A percentile compares a stretch with the other conserved stretches of the same genome.
Conservation (phyloP, 2,888 invertebrate genomes). For the Lepidocyrtoides sp. region DNA sequence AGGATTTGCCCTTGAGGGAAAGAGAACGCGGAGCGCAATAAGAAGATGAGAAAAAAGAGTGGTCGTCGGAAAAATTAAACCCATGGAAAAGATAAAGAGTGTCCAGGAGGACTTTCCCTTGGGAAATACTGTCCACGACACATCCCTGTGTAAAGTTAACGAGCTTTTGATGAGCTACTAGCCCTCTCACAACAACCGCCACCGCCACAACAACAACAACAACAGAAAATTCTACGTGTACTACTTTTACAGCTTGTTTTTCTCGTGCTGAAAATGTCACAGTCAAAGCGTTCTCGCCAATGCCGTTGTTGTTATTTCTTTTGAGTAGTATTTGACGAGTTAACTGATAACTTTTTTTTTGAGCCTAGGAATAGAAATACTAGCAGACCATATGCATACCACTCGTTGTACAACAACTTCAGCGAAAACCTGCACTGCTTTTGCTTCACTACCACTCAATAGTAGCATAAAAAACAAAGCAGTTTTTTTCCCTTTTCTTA, state of each 20-base stretch:
- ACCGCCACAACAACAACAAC: slow-evolving; percentile 2
- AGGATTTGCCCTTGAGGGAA: slow-evolving; percentile 67
- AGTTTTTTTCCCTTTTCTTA: neutral
- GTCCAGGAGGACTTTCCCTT: slow-evolving; percentile 73
- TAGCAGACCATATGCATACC: slow-evolving; percentile 59
- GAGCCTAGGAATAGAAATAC: neutral
- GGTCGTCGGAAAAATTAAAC: slow-evolving; percentile 62
- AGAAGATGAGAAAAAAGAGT: slow-evolving; percentile 52
- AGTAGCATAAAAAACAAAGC: neutral
- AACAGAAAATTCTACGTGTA: neutral
- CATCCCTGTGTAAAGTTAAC: slow-evolving; percentile 75
- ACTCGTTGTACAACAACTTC: slow-evolving; percentile 11
- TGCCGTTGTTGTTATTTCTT: neutral
- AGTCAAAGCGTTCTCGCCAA: slow-evolving; percentile 8
- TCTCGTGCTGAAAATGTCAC: slow-evolving; percentile 54
- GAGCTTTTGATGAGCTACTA: slow-evolving; percentile 78
- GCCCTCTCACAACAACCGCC: slow-evolving; percentile 8
- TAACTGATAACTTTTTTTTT: slow-evolving; percentile 73
- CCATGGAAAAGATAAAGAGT: slow-evolving; percentile 67
- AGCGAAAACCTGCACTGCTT: neutral
- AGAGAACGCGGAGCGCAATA: neutral
- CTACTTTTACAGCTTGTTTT: slow-evolving; percentile 20
- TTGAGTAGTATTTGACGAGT: slow-evolving; percentile 56
- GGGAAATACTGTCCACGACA: slow-evolving; percentile 77
- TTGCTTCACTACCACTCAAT: neutral